Base-by-base conservation (phyloP, 2,888 invertebrate species). In the Hylaea fasciaria region DNA sequence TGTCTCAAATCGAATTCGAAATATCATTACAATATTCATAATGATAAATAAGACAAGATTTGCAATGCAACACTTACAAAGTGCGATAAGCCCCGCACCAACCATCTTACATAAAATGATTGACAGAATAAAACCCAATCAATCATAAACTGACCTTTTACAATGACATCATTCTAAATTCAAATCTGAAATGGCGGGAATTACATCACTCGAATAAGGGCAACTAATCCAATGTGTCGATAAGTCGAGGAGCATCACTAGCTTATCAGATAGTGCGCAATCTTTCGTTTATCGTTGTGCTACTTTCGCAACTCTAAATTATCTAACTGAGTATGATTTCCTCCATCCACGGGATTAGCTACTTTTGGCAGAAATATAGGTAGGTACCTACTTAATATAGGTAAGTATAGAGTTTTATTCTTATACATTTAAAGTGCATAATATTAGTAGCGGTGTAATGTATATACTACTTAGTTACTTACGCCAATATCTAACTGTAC, bases 241-340 rank as follows among this genome's bases (percentile, higher is more conserved):
- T 70, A 65, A 64, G 28, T 52, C 28, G 55, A 14, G 40, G 40
- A 51, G 68, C 81, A 76, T 77, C 78, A 71, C 76, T 78, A 73
- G 65, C 60, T 68, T 66, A 73, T 70, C 69, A 69, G 72, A 75
- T 73, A 60, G 55, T 59, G 57, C 65, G 63, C 54, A 55, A 59
- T 53, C 47, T 22, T 22, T 22, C 22, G 39, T 54, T 54, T 50
- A 53, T 68, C 65, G 66, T 52, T 64, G 72, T 58, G 60, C 70
- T 67, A 67, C 64, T 78, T 75, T 73, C 69, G 74, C 65, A 73
- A 77, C 68, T 54, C 64, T 67, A 64, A 65, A 53, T n/a, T n/a
- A n/a, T 55, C 55, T 28, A 41, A 12, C 40, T 70, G 70, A 73
- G 67, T 64, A 74, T 73, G 71, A 77, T 77, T 73, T 76, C 74